Base-by-base conservation (phyloP, 2,888 invertebrate genomes). In the Harmothoe impar region DNA sequence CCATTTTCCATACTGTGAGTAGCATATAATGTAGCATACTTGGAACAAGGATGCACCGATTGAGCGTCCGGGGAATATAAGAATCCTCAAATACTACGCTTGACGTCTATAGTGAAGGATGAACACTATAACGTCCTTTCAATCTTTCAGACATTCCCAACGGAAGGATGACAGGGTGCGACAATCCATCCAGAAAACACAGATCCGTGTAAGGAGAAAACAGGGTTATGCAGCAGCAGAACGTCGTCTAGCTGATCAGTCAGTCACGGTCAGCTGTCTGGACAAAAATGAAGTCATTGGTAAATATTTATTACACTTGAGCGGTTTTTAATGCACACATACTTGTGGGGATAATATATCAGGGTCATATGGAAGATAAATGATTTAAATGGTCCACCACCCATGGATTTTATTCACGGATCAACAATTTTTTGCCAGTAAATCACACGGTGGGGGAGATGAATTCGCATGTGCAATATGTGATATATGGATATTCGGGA, bases 171-270 rank as follows among this genome's bases (percentile, higher is more conserved):
- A 91, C 7, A 77, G 78, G 52, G n/a, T n/a, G 5, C 33, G 31
- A 54, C 90, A 91, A 0, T 84, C 89, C n/a, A n/a, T 91, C 10
- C 90, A 52, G 89, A 86, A 78, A 43, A 91, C 92, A 25, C 94
- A 94, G 43, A 93, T 94, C 52, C 92, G 93, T 33, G 93, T 94
- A 23, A 92, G 94, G n/a, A 91, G 94, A 56, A 92, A 92, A 35
- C 93, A 94, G 78, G 95, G 94, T 0, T 94, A 95, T 89, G 94
- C 94, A 0, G 94, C 94, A 25, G 94, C 94, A 0, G 94, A 95
- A 91, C 91, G 92, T 52, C 92, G 93, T n/a, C 92, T 91, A 29
- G 89, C 91, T 0, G 31, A 81, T 0, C 92, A 92, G 84, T 54
- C 84, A 7, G 51, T 91, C 29, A 92, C 91, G 17, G 85, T 93